A percentile compares a stretch with the other conserved stretches of the same genome.
These are phyloP conservation scores for Cathartes aura DNA, from an alignment of 2,113 vertebrate genomes.

Conservation along the genomic window DNA sequence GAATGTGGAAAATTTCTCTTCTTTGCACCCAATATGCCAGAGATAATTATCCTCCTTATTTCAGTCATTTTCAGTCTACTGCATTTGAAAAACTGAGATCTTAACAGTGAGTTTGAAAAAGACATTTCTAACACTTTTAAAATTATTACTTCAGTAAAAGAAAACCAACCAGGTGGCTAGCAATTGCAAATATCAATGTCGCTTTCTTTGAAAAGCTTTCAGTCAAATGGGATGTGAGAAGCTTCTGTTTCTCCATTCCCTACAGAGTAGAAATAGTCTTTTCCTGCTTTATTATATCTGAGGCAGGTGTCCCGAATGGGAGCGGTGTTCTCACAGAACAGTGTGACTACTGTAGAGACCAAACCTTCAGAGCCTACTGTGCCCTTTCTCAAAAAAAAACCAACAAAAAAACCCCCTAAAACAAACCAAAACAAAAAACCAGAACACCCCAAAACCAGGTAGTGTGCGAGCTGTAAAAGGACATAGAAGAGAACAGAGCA, in stretches of 20 bases:
- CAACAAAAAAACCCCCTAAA: neutral
- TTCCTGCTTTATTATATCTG: neutral
- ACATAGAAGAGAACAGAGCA: neutral
- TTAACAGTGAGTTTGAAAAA: neutral
- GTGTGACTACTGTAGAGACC: neutral
- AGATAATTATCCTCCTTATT: neutral
- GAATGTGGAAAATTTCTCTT: neutral
- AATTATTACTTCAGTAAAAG: neutral
- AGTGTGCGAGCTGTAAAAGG: neutral
- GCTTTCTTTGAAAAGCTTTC: neutral
- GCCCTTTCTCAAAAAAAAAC: neutral
- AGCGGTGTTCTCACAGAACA: rapidly evolving
- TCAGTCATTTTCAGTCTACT: neutral
- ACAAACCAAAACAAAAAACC: neutral
- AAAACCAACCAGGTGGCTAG: neutral
- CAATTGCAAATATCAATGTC: neutral
- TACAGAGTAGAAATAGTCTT: neutral
- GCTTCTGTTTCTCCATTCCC: neutral
- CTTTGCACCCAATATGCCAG: neutral
- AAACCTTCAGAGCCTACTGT: neutral
- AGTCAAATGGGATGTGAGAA: neutral
- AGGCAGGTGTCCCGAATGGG: neutral
- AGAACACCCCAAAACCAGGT: neutral
- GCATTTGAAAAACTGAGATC: neutral
- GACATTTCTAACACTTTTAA: neutral